phyloP scores from a whole-genome alignment of 2,113 vertebrate genomes.

The Malurus cyaneus region DNA sequence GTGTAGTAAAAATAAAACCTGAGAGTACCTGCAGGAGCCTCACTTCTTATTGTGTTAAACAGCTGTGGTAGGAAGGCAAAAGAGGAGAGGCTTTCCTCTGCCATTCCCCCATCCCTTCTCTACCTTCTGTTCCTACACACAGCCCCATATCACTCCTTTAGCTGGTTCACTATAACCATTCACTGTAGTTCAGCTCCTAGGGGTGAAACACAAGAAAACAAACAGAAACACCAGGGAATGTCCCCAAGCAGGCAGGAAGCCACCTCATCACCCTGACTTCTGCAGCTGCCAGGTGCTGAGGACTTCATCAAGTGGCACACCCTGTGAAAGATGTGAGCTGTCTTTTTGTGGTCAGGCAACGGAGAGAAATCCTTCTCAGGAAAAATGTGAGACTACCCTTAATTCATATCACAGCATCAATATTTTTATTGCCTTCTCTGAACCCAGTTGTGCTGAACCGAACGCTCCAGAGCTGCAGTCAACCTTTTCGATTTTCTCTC shows the following conservation, averaged over 20 bases:
- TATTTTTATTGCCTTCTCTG: background rate
- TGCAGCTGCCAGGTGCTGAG: background rate
- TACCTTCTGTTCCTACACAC: background rate
- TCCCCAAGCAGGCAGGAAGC: background rate
- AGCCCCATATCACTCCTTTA: background rate
- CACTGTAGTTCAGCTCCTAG: background rate
- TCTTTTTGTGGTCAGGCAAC: background rate
- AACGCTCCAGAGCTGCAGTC: background rate
- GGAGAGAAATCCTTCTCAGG: background rate
- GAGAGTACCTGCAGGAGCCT: background rate
- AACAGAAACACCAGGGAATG: background rate
- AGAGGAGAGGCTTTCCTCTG: background rate
- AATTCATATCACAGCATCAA: background rate
- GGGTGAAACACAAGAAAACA: background rate
- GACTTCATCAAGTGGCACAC: background rate
- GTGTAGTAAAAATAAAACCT: background rate
- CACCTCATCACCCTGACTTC: background rate
- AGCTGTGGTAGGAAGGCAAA: background rate
- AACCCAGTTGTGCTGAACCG: background rate
- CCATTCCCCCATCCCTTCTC: background rate
- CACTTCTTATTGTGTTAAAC: fast-evolving
- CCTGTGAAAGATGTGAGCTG: background rate
- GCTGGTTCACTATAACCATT: background rate
- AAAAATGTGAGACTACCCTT: background rate
- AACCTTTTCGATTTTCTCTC: background rate